Base-by-base conservation (phyloP, 2,797 vertebrate species). In the Oceanodroma leucorhoa region DNA sequence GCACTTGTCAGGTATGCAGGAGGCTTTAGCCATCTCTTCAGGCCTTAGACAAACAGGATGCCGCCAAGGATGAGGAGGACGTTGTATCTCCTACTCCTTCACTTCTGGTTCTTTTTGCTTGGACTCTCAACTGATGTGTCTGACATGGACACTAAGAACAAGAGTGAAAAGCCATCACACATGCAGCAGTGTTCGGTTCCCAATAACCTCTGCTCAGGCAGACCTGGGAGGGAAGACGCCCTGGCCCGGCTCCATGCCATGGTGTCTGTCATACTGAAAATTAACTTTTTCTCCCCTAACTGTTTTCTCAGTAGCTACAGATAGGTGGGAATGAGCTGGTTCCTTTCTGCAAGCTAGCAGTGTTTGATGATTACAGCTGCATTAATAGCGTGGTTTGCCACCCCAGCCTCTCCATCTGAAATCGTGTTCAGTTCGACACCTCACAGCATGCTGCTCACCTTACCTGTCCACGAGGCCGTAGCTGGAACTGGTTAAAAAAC, bases 381-480 rank as follows among this genome's bases (percentile, higher is more conserved):
- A 69, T 60, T 86, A 18, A 61, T 13, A 67, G 32, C 0, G 1
- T 50, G 78, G 17, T 55, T 70, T 84, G 27, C 41, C 54, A 79
- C 18, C 17, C 21, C 70, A 76, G 32, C 45, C 40, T 67, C 32
- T 67, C 57, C 2, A 1, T 32, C 40, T 57, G 58, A 54, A 75
- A 50, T 48, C 57, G 30, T 0, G 7, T 62, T 81, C 64, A 48
- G 40, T 66, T 85, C 36, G 26, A 38, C 32, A 70, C 40, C 34
- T 71, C 26, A 12, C 40, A 57, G 65, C 60, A 38, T 1, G 2
- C 9, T 2, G 1, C 43, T 88, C n/a, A 43, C 53, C 36, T 66
- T 51, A 45, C 21, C 15, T 0, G 0, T 48, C 60, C 14, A 1
- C 0, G 1, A 93, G 30, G 43, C 30, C 1, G 0, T 41, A 62